These are phyloP conservation scores for Apodemia hepburni DNA, from an alignment of 2,888 invertebrate genomes.

Conservation along the genomic window DNA sequence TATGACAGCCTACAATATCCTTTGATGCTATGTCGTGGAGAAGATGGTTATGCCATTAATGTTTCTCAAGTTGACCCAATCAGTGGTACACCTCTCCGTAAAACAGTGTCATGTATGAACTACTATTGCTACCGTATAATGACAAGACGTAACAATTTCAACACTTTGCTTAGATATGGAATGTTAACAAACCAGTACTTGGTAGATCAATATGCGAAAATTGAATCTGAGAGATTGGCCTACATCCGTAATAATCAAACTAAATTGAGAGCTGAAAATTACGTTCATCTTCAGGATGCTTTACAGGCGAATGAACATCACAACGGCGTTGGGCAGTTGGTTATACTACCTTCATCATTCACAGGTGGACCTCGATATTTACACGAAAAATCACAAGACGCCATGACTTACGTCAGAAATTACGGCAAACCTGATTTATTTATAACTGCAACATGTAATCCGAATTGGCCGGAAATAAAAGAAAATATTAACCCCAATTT, in stretches of 20 bases:
- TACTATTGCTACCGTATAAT: conserved; percentile 33
- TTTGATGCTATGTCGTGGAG: conserved; percentile 34
- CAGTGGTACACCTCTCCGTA: conserved; percentile 26
- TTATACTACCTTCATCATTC: conserved; percentile 30
- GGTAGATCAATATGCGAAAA: conserved; percentile 33
- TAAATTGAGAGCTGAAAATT: conserved; percentile 30
- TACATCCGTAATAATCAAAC: conserved; percentile 31
- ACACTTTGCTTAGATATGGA: conserved; percentile 31
- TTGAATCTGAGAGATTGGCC: conserved; percentile 32
- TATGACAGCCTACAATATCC: conserved; percentile 37
- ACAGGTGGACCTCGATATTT: conserved; percentile 30
- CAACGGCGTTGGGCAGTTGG: conserved; percentile 26
- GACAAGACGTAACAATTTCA: conserved; percentile 30
- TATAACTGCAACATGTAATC: conserved; percentile 23
- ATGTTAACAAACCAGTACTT: conserved; percentile 31
- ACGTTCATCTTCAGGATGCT: conserved; percentile 30
- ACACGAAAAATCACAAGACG: conserved; percentile 30
- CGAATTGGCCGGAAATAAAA: conserved; percentile 28
- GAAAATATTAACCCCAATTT: conserved; percentile 29
- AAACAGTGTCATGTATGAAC: conserved; percentile 32
- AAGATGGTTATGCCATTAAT: conserved; percentile 34
- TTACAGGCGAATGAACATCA: conserved; percentile 27
- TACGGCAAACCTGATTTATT: conserved; percentile 25
- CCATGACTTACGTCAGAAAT: conserved; percentile 29
- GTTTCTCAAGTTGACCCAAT: conserved; percentile 33